Percentiles rank a stretch among this genome's conserved stretches.
Conservation (phyloP, 2,797 vertebrate species). For the Kryptolebias ocellatus region DNA sequence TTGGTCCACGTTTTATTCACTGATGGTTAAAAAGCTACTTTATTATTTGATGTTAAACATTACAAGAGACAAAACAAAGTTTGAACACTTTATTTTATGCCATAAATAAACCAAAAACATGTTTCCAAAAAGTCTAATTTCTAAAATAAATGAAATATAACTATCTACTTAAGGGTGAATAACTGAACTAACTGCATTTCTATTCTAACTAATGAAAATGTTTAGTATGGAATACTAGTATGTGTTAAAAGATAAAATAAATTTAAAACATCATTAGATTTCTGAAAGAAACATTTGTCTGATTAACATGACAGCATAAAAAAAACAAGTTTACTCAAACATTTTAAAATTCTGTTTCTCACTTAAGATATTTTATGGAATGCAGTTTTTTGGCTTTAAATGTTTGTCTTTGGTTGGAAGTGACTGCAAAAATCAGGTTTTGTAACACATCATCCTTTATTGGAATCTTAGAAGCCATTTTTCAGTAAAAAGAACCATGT, state of each 20-base stretch:
- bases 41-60: not conserved
- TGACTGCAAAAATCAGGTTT: slow-evolving; percentile 10
- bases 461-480: slow-evolving; percentile 22
- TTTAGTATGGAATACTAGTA: slow-evolving; percentile 19
- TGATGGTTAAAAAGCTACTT: not conserved
- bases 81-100: slow-evolving; percentile 55
- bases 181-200: slow-evolving; percentile 14
- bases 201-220: slow-evolving; percentile 9
- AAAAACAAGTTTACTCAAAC: not conserved
- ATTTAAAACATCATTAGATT: not conserved
- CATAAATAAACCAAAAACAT: slow-evolving; percentile 27
- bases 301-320: slow-evolving; percentile 7
- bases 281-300: slow-evolving; percentile 9
- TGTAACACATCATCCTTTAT: slow-evolving; percentile 6
- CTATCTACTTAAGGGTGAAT: not conserved
- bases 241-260: not conserved
- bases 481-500: slow-evolving; percentile 22
- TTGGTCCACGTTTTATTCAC: too few relatives aligned
- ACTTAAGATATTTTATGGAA: not conserved
- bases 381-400: slow-evolving; percentile 5
- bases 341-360: not conserved
- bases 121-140: slow-evolving; percentile 20
- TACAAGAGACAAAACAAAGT: slow-evolving; percentile 15
- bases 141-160: slow-evolving; percentile 2
- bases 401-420: slow-evolving; percentile 63